Evolutionary conservation across 1,140 invertebrate genomes (phyloP).

Genomic region (Cephus cinctus): DNA sequence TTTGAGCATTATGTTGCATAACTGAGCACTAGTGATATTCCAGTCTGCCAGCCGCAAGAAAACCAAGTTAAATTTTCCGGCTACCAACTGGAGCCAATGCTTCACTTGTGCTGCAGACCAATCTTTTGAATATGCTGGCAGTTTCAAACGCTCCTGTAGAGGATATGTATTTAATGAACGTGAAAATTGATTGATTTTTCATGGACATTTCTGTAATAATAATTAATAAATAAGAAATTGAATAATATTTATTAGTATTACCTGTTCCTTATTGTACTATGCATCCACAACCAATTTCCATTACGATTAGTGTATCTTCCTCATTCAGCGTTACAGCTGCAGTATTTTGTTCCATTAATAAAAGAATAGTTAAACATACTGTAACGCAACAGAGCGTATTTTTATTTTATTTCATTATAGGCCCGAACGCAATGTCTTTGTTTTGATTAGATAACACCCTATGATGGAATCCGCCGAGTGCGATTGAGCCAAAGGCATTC

Average conservation of each 20-base stretch:
- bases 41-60: constrained; percentile 69
- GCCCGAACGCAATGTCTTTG: no score
- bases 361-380: not conserved
- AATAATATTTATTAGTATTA: constrained; percentile 24
- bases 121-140: constrained; percentile 67
- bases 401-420: no score
- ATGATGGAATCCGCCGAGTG: no score
- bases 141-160: constrained; percentile 63
- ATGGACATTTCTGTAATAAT: no score
- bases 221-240: constrained; percentile 2
- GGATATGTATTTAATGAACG: constrained; percentile 7
- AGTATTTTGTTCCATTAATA: not conserved
- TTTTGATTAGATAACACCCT: no score
- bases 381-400: no score
- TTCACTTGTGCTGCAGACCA: constrained; percentile 77
- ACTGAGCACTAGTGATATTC: constrained; percentile 73
- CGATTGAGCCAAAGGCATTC: no score
- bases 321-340: constrained; percentile 12
- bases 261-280: constrained; percentile 77
- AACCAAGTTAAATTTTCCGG: constrained; percentile 79
- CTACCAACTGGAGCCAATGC: constrained; percentile 91
- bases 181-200: no score
- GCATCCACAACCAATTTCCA: constrained; percentile 82
- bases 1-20: constrained; percentile 72
- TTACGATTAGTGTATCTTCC: constrained; percentile 59